Percentiles rank a stretch among this genome's conserved stretches.
These are phyloP conservation scores for Flexamia atlantica DNA, from an alignment of 2,888 invertebrate species.

Conservation along the genomic window DNA sequence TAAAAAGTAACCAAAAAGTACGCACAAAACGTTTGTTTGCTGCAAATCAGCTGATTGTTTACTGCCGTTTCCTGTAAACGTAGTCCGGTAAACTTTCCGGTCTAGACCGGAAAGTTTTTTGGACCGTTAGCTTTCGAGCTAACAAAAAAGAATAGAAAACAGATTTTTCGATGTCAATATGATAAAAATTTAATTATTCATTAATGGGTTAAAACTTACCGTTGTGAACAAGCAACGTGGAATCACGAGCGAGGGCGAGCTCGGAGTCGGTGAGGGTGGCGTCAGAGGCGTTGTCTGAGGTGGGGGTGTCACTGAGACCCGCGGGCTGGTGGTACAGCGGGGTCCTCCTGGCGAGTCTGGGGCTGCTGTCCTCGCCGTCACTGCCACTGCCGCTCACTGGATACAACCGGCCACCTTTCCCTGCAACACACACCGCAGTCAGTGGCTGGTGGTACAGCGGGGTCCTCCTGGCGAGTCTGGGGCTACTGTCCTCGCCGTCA, in stretches of 20 bases:
- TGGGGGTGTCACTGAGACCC: slow-evolving; percentile 88
- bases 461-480: slow-evolving; percentile 76
- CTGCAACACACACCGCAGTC: slow-evolving; percentile 80
- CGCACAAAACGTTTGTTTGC: no score
- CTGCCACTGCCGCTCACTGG: slow-evolving; percentile 86
- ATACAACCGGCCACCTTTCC: slow-evolving; percentile 89
- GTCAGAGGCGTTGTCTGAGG: slow-evolving; percentile 91
- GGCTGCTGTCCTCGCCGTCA: slow-evolving; percentile 83
- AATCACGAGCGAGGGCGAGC: slow-evolving; percentile 88
- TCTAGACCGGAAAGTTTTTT: no score
- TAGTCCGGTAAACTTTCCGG: no score
- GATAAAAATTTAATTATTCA: no score
- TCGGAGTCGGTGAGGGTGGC: slow-evolving; percentile 91
- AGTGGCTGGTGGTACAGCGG: slow-evolving; percentile 78
- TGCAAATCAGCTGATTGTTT: no score
- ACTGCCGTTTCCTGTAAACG: no score
- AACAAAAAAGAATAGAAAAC: no score
- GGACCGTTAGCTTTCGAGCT: no score
- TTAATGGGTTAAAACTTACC: no score
- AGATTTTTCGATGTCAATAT: no score
- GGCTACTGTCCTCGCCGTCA: slow-evolving; percentile 83
- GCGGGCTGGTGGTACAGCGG: slow-evolving; percentile 78
- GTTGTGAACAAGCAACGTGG: slow-evolving; percentile 90
- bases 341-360: slow-evolving; percentile 76
- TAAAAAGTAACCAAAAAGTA: no score